Evolutionary conservation across 1,140 invertebrate species (phyloP).

Genomic region (Procambarus virginalis): DNA sequence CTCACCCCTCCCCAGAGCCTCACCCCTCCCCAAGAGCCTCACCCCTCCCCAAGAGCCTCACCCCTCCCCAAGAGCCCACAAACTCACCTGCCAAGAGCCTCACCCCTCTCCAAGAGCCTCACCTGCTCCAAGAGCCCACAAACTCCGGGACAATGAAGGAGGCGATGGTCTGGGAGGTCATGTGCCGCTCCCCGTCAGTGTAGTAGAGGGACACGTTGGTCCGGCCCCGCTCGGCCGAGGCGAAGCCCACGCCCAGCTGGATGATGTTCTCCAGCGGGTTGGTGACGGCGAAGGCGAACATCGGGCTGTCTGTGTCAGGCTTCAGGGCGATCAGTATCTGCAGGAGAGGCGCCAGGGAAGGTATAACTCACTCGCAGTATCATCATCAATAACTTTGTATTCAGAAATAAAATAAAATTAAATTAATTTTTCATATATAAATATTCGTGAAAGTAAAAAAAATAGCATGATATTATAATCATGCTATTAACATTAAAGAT

Average conservation of each 20-base stretch:
- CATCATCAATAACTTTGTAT: no score
- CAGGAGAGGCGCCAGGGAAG: background rate
- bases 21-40: no score
- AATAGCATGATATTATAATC: no score
- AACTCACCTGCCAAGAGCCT: no score
- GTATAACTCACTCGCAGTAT: no score
- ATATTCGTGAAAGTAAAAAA: no score
- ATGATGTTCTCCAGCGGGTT: constrained; percentile 90
- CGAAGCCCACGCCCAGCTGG: constrained; percentile 76
- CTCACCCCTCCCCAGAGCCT: no score
- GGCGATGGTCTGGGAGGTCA: constrained; percentile 80
- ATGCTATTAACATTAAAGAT: no score
- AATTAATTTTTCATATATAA: no score
- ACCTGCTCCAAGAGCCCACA: constrained; percentile 86
- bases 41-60: background rate
- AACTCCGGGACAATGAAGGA: constrained; percentile 87
- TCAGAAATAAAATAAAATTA: no score
- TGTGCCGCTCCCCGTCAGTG: constrained; percentile 73
- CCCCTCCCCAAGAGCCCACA: no score
- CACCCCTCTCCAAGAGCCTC: constrained; percentile 70
- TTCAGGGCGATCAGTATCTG: constrained; percentile 80
- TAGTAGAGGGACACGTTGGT: constrained; percentile 75
- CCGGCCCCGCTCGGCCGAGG: constrained; percentile 56
- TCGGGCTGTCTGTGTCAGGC: constrained; percentile 80
- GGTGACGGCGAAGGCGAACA: constrained; percentile 93